These are phyloP conservation scores for Cyaniris semiargus DNA, from an alignment of 2,888 invertebrate species.

Conservation along the genomic window DNA sequence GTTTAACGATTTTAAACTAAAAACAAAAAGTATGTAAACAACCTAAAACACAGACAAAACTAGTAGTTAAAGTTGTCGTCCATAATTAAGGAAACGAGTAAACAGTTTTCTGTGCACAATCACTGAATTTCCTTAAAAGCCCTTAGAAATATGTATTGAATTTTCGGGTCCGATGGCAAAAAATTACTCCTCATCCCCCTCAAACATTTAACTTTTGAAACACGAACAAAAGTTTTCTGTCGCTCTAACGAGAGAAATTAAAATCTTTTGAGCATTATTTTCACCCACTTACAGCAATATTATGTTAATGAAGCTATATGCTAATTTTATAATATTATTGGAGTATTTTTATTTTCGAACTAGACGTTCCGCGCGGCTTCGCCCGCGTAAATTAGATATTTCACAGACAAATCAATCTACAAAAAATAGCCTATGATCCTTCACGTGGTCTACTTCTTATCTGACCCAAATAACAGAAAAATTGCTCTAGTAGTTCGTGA, in stretches of 20 bases:
- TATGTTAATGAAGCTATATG: not conserved
- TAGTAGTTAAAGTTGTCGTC: too few species aligned
- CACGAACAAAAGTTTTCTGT: conserved; percentile 23
- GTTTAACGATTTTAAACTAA: too few species aligned
- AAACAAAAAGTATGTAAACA: too few species aligned
- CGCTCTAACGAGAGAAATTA: conserved; percentile 10
- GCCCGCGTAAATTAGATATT: too few species aligned
- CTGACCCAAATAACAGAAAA: too few species aligned
- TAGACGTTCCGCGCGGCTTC: too few species aligned
- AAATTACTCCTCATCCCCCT: not conserved
- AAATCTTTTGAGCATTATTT: not conserved
- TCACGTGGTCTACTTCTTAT: too few species aligned
- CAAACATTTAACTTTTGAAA: not conserved
- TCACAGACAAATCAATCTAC: too few species aligned
- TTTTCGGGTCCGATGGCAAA: not conserved
- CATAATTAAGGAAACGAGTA: not conserved
- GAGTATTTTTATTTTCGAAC: not conserved
- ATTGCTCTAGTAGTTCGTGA: too few species aligned
- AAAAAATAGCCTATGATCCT: too few species aligned
- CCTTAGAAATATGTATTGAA: not conserved
- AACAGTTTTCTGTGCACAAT: not conserved
- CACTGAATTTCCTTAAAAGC: not conserved
- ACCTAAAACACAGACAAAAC: too few species aligned
- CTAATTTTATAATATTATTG: not conserved
- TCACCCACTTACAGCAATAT: not conserved